These are phyloP conservation scores for Todiramphus chloris DNA, from an alignment of 2,113 vertebrate genomes.

Conservation along the genomic window DNA sequence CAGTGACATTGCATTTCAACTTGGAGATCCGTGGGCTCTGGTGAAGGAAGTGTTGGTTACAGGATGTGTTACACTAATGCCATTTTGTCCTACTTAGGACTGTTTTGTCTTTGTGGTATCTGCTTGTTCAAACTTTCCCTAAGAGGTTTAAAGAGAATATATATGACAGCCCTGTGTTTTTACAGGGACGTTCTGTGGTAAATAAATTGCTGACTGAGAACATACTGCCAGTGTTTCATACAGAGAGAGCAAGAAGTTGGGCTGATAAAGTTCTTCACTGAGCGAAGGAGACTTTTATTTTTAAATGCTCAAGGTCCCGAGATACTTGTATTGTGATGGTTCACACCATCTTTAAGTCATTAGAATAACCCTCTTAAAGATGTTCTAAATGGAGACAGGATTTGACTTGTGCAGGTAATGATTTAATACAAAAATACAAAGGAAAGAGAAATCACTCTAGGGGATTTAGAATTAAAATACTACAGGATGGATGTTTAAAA, in stretches of 20 bases:
- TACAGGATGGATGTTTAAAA: neutral
- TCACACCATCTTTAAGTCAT: constrained; percentile 29
- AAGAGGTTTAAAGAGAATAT: neutral
- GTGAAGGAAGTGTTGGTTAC: neutral
- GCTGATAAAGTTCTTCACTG: neutral
- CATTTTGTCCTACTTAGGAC: neutral
- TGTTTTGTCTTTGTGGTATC: neutral
- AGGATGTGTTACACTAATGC: neutral
- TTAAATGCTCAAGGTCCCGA: neutral
- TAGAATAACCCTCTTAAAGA: constrained; percentile 61
- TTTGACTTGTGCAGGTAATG: constrained; percentile 44
- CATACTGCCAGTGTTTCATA: neutral
- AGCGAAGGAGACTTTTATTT: constrained; percentile 27
- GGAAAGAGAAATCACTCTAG: neutral
- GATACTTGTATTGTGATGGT: constrained; percentile 2
- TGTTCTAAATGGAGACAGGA: constrained; percentile 46
- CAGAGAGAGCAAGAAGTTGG: neutral
- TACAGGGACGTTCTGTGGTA: neutral
- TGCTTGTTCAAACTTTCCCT: neutral
- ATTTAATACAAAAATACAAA: constrained; percentile 34
- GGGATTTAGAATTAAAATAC: neutral
- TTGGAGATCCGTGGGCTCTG: neutral
- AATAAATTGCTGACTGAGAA: neutral
- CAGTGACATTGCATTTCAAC: neutral
- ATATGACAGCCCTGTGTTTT: neutral